Conservation (phyloP, 1,140 invertebrate genomes). For the Cataglyphis hispanica region DNA sequence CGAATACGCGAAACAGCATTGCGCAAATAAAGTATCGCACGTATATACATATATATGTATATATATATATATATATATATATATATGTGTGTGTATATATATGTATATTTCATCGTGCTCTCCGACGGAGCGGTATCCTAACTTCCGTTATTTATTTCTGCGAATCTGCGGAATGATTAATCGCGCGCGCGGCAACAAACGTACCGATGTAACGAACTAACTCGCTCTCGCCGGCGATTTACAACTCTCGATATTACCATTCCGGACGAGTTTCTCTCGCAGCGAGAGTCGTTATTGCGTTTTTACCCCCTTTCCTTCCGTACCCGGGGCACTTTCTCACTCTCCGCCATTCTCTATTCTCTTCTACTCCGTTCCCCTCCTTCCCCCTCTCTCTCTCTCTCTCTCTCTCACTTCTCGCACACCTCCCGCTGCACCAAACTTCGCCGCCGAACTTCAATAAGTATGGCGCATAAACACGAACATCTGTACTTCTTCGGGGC, state of each 20-base stretch:
- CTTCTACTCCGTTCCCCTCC: not conserved
- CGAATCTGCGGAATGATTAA: conserved; percentile 57
- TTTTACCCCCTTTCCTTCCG: conserved; percentile 24
- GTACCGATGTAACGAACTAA: conserved; percentile 62
- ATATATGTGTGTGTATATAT: no score
- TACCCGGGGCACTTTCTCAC: conserved; percentile 1
- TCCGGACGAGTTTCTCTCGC: conserved; percentile 35
- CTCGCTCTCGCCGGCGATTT: conserved; percentile 57
- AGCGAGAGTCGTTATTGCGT: conserved; percentile 54
- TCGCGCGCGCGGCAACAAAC: conserved; percentile 57
- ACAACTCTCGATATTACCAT: conserved; percentile 65
- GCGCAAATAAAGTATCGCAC: no score
- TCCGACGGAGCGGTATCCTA: conserved; percentile 11
- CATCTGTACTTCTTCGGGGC: conserved; percentile 7
- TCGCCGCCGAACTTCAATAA: conserved; percentile 39
- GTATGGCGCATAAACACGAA: conserved; percentile 45
- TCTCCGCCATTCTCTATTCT: not conserved
- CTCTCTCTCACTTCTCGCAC: not conserved
- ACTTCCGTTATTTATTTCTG: conserved; percentile 63
- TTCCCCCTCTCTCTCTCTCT: not conserved
- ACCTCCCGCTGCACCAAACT: conserved; percentile 26
- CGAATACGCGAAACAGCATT: conserved; percentile 7
- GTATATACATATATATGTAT: no score
- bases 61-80: no score
- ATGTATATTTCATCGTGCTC: conserved; percentile 21